Conservation (phyloP, 2,113 vertebrate genomes). For the Nothoprocta perdicaria region DNA sequence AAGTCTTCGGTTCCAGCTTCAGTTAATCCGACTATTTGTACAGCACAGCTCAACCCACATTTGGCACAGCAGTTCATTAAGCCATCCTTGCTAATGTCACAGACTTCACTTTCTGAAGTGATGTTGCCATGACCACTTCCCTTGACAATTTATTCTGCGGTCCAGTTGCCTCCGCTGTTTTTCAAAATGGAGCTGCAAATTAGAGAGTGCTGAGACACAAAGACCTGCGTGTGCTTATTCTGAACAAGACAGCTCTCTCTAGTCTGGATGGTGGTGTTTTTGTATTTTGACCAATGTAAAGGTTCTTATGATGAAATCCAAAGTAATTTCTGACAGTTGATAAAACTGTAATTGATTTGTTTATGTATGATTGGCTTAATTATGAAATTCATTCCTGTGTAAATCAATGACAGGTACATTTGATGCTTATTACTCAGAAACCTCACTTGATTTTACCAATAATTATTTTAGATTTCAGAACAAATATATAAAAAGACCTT, state of each 20-base stretch:
- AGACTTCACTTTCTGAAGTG: conserved; percentile 47
- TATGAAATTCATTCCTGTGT: neutral
- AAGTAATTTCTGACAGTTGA: neutral
- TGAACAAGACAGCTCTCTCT: neutral
- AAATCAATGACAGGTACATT: neutral
- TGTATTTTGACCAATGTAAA: neutral
- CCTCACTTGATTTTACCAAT: neutral
- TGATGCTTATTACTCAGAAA: neutral
- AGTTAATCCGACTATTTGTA: neutral
- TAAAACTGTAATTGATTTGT: neutral
- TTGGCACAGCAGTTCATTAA: conserved; percentile 56
- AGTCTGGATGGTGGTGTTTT: neutral
- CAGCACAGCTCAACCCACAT: conserved; percentile 6
- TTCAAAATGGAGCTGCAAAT: conserved; percentile 18
- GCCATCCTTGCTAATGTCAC: conserved; percentile 38
- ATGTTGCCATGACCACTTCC: conserved; percentile 71
- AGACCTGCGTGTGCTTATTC: neutral
- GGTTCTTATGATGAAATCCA: neutral
- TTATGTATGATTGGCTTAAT: neutral
- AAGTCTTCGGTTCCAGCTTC: neutral
- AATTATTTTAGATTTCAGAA: conserved; percentile 14
- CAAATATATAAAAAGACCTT: neutral
- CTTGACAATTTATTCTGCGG: conserved; percentile 61
- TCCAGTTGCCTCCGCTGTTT: conserved; percentile 45
- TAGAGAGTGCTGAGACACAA: neutral